Conservation (phyloP, 2,113 vertebrate species). For the Raja brachyura region DNA sequence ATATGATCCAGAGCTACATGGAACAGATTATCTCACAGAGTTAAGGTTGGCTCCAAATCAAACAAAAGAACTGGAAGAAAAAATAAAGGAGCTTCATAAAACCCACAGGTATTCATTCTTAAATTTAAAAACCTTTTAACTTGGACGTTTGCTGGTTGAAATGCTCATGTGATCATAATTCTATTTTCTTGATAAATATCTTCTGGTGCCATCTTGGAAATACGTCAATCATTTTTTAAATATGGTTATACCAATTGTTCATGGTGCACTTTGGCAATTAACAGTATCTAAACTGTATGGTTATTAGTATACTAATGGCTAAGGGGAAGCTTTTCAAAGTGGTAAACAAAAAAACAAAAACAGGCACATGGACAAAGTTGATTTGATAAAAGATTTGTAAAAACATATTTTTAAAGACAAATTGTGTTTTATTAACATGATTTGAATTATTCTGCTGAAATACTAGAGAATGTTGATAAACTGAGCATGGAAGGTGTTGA, state of each 20-base stretch:
- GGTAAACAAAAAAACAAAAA: too few relatives aligned
- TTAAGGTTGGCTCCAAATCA: conserved; percentile 83
- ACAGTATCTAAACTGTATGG: not conserved
- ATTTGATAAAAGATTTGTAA: too few relatives aligned
- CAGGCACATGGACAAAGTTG: too few relatives aligned
- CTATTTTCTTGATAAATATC: not conserved
- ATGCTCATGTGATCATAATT: not conserved
- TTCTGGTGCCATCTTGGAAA: not conserved
- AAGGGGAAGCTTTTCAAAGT: too few relatives aligned
- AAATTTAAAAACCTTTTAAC: not conserved
- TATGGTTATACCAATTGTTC: not conserved
- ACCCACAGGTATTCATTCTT: conserved; percentile 71
- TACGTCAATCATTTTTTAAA: not conserved
- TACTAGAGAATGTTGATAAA: too few relatives aligned
- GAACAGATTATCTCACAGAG: conserved; percentile 72
- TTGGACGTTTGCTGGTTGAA: not conserved
- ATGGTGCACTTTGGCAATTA: not conserved
- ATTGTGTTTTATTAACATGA: too few relatives aligned
- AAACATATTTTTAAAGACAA: too few relatives aligned
- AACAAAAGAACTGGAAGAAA: conserved; percentile 91
- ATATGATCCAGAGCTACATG: conserved; percentile 80
- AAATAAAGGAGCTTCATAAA: conserved; percentile 88
- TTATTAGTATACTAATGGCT: too few relatives aligned
- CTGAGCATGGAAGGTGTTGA: too few relatives aligned
- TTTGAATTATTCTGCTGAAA: too few relatives aligned